These are phyloP conservation scores for Melanotaenia pygmaea DNA, from an alignment of 2,797 vertebrate species.

Conservation along the genomic window DNA sequence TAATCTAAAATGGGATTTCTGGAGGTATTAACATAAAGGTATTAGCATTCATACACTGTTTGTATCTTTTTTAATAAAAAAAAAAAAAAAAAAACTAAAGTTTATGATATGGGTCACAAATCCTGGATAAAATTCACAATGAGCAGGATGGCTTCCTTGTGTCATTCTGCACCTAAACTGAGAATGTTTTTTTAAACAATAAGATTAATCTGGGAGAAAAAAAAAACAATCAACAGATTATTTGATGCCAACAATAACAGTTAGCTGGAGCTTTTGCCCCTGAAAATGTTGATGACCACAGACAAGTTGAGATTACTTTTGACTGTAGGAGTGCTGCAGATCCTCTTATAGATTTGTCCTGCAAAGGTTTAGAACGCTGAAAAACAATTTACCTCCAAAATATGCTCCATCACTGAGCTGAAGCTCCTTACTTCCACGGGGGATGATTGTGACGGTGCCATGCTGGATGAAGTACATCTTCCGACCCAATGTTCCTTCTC, in stretches of 20 bases:
- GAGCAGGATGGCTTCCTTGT: background rate
- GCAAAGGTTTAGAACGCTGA: background rate
- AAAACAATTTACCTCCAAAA: slow-evolving; percentile 87
- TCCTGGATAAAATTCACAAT: background rate
- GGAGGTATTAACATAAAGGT: background rate
- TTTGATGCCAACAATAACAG: background rate
- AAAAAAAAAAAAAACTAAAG: too few relatives aligned
- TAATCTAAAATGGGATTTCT: background rate
- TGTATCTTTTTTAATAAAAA: too few relatives aligned
- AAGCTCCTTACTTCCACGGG: slow-evolving; percentile 88
- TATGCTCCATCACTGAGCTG: slow-evolving; percentile 90
- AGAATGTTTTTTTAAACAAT: background rate
- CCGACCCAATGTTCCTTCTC: slow-evolving; percentile 90
- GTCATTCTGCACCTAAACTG: background rate
- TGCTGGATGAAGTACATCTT: slow-evolving; percentile 98
- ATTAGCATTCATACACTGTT: background rate
- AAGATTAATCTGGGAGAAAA: background rate
- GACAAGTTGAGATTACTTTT: background rate
- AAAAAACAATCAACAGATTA: background rate
- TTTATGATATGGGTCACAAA: background rate
- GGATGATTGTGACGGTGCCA: slow-evolving; percentile 87
- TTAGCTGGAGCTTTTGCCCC: background rate
- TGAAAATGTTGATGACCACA: background rate
- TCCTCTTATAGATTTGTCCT: slow-evolving; percentile 1
- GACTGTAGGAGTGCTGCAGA: background rate